Conservation (phyloP, 2,113 vertebrate genomes). For the Elgaria multicarinata region DNA sequence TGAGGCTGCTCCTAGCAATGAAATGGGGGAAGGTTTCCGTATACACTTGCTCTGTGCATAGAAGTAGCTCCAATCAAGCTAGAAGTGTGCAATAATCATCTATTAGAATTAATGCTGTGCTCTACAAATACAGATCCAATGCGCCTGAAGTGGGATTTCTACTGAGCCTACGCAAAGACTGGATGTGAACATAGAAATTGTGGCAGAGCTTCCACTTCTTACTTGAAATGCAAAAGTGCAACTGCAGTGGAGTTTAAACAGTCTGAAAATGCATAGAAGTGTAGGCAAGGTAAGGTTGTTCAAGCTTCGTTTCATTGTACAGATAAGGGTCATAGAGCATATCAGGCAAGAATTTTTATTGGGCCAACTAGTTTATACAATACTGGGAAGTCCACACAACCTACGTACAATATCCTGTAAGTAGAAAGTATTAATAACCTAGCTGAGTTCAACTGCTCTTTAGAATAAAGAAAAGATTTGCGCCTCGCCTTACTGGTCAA, state of each 20-base stretch:
- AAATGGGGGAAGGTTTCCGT: neutral
- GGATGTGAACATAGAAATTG: neutral
- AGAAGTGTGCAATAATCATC: neutral
- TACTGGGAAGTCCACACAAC: neutral
- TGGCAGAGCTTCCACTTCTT: neutral
- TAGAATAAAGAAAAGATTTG: neutral
- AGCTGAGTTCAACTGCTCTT: neutral
- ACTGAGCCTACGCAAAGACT: neutral
- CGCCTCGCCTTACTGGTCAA: neutral
- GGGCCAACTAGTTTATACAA: neutral
- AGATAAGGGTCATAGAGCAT: neutral
- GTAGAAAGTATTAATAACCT: neutral
- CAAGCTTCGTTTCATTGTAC: neutral
- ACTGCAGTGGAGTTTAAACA: neutral
- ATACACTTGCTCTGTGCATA: neutral
- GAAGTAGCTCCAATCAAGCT: neutral
- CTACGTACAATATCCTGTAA: neutral
- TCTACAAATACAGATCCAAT: neutral
- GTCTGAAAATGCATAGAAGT: neutral
- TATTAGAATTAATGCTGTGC: neutral
- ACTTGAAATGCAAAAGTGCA: neutral
- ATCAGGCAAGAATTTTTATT: neutral
- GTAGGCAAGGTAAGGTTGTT: neutral
- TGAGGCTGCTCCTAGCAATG: neutral
- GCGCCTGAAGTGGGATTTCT: neutral